Percentiles rank a stretch among this genome's conserved stretches.
Evolutionary conservation across 1,140 invertebrate species (phyloP).

Genomic region (Zaprionus africanus): DNA sequence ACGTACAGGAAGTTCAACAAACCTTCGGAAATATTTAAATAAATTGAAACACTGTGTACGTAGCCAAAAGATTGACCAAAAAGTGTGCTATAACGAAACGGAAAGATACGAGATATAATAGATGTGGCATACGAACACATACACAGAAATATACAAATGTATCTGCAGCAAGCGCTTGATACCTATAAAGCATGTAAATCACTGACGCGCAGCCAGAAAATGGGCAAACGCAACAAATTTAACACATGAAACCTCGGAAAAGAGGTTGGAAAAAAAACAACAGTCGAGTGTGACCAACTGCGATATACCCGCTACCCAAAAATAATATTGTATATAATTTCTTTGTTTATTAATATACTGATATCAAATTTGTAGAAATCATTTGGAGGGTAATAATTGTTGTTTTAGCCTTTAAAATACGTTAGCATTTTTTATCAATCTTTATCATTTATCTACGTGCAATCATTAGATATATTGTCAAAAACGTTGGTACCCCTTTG

Average conservation of each 20-base stretch:
- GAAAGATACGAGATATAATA: conserved; percentile 12
- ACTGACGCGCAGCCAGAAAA: conserved; percentile 56
- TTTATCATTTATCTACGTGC: too few relatives aligned
- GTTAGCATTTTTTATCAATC: too few relatives aligned
- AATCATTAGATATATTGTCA: too few relatives aligned
- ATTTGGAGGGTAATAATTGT: too few relatives aligned
- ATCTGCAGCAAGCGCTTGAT: conserved; percentile 9
- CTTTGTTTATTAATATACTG: too few relatives aligned
- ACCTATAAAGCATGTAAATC: conserved; percentile 52
- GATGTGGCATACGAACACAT: conserved; percentile 6
- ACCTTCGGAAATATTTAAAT: conserved; percentile 37
- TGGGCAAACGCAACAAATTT: conserved; percentile 35
- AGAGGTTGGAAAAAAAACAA: background rate
- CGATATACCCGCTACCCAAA: too few relatives aligned
- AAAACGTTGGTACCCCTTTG: too few relatives aligned
- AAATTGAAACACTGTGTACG: conserved; percentile 41
- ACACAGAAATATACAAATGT: conserved; percentile 20
- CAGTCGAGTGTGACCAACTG: too few relatives aligned
- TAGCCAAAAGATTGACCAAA: conserved; percentile 8
- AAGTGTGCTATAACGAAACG: conserved; percentile 1
- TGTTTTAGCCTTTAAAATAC: too few relatives aligned
- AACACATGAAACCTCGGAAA: conserved; percentile 18
- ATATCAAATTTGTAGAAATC: too few relatives aligned
- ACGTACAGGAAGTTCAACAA: conserved; percentile 66
- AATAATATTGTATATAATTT: too few relatives aligned